Conservation (phyloP, 2,888 invertebrate species). For the Mythimna loreyi region DNA sequence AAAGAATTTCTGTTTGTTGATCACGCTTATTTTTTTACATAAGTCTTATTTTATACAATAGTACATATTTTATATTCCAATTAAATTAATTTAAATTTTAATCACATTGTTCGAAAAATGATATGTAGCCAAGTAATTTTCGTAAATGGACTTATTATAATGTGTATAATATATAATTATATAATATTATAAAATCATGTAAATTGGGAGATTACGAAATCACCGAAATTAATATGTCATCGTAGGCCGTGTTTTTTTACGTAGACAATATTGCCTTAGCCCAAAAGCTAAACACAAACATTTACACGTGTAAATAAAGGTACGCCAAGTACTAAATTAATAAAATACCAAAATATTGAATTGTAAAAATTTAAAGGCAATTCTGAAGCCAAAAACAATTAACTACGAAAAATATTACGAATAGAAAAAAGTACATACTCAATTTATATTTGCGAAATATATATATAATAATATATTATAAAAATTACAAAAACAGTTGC, state of each 20-base stretch:
- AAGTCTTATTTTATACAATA: conserved; percentile 60
- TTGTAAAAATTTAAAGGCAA: conserved; percentile 31
- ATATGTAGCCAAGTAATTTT: conserved; percentile 81
- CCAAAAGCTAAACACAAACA: conserved; percentile 35
- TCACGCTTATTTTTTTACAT: conserved; percentile 49
- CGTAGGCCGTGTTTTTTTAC: conserved; percentile 60
- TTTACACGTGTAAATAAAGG: conserved; percentile 20
- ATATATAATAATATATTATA: conserved; percentile 29
- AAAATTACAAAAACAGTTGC: conserved; percentile 80
- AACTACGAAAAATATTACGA: conserved; percentile 33
- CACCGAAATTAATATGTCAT: conserved; percentile 63
- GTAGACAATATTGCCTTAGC: conserved; percentile 34
- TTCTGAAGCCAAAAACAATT: conserved; percentile 32
- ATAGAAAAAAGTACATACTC: conserved; percentile 29
- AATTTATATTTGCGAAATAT: conserved; percentile 45
- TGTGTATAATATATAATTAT: conserved; percentile 64
- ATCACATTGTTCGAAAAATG: conserved; percentile 80
- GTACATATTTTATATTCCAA: conserved; percentile 65
- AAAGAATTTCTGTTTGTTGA: conserved; percentile 51
- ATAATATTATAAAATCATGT: conserved; percentile 68
- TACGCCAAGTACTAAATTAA: conserved; percentile 29
- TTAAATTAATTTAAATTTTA: conserved; percentile 72
- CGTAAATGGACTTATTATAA: conserved; percentile 66
- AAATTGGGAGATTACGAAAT: conserved; percentile 70
- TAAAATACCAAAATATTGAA: conserved; percentile 33